phyloP scores from a whole-genome alignment of 2,113 vertebrate species.

The Oryzias celebensis region DNA sequence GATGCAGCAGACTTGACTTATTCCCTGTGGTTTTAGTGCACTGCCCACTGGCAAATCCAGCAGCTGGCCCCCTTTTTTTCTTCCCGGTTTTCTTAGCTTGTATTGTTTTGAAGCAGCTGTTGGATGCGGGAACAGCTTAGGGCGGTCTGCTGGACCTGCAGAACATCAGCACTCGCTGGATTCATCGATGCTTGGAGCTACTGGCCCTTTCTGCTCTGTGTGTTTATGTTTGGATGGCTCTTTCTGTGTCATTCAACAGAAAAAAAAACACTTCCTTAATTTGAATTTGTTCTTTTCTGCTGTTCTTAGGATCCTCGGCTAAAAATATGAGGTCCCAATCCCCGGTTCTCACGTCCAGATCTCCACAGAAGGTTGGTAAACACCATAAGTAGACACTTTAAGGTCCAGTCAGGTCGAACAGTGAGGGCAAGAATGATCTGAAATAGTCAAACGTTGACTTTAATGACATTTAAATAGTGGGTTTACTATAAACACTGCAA shows the following conservation, averaged over 20 bases:
- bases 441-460: too few relatives aligned
- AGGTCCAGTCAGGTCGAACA: too few relatives aligned
- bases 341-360: conserved; percentile 87
- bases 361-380: conserved; percentile 90
- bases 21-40: conserved; percentile 36
- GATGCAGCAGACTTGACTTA: conserved; percentile 36
- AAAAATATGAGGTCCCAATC: conserved; percentile 87
- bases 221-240: conserved; percentile 60
- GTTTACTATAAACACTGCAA: too few relatives aligned
- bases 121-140: conserved; percentile 58
- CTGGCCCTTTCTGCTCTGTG: conserved; percentile 37
- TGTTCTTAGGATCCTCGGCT: conserved; percentile 84
- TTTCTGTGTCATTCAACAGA: conserved; percentile 36
- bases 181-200: conserved; percentile 52
- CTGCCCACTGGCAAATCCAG: conserved; percentile 40
- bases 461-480: too few relatives aligned
- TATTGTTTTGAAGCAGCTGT: conserved; percentile 52
- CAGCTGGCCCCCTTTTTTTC: conserved; percentile 33
- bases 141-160: conserved; percentile 52
- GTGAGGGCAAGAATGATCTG: too few relatives aligned
- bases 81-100: conserved; percentile 21
- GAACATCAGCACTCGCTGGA: conserved; percentile 49
- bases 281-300: conserved; percentile 31
- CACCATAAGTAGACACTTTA: too few relatives aligned
- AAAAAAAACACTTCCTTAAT: conserved; percentile 34